Conservation (phyloP, 2,888 invertebrate genomes). For the Syritta pipiens region DNA sequence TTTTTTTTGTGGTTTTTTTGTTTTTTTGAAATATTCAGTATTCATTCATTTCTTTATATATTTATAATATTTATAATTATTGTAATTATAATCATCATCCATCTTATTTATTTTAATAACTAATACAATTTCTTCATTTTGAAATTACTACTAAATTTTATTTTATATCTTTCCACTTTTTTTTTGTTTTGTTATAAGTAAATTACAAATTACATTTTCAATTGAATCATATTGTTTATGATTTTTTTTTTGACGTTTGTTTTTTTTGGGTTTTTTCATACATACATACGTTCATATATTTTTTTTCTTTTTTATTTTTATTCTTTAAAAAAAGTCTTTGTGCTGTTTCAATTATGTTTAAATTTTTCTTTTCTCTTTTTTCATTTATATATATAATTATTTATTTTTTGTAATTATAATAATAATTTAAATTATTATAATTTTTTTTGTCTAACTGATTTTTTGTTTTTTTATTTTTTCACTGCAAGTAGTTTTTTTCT, state of each 20-base stretch:
- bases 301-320: constrained; percentile 26
- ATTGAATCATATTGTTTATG: constrained; percentile 71
- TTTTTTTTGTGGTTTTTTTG: constrained; percentile 63
- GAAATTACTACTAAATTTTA: constrained; percentile 72
- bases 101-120: constrained; percentile 54
- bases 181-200: constrained; percentile 73
- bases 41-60: constrained; percentile 72
- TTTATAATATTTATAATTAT: constrained; percentile 75
- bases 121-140: constrained; percentile 61
- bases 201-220: constrained; percentile 70
- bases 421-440: constrained; percentile 61
- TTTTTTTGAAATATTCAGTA: too few relatives aligned
- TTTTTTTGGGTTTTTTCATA: constrained; percentile 30
- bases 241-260: constrained; percentile 65
- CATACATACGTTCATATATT: constrained; percentile 52
- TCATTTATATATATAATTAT: constrained; percentile 40
- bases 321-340: constrained; percentile 67
- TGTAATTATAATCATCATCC: constrained; percentile 74
- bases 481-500: constrained; percentile 41
- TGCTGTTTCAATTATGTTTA: constrained; percentile 60
- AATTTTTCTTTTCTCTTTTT: constrained; percentile 17
- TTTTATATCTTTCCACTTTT: constrained; percentile 70
- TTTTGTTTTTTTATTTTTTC: constrained; percentile 34
- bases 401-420: constrained; percentile 57
- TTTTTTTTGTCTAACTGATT: constrained; percentile 51